These are phyloP conservation scores for Phalacrocorax pelagicus DNA, from an alignment of 2,113 vertebrate genomes.

Conservation along the genomic window DNA sequence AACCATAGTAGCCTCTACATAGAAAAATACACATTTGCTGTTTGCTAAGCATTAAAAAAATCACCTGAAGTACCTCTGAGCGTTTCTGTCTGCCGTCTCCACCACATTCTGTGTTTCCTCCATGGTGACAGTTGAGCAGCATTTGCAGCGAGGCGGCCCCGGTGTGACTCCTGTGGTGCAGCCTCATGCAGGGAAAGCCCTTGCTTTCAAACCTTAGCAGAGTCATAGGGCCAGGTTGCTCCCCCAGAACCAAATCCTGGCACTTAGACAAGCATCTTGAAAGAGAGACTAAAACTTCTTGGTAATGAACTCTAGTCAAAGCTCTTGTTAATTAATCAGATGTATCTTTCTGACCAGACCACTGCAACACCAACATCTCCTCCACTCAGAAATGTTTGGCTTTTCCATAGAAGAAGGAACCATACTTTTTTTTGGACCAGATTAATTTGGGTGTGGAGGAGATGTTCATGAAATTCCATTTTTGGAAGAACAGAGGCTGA, in stretches of 20 bases:
- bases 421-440: neutral
- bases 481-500: neutral
- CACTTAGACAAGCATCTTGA: neutral
- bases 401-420: neutral
- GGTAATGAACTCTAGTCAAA: neutral
- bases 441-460: neutral
- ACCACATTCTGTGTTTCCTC: neutral
- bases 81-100: neutral
- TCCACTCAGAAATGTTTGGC: neutral
- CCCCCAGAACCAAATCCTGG: neutral
- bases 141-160: too few species aligned
- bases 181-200: neutral
- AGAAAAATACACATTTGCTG: neutral
- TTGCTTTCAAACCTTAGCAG: neutral
- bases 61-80: neutral
- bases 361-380: neutral
- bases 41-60: neutral
- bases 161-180: rapidly evolving
- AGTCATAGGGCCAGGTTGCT: neutral
- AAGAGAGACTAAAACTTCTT: neutral
- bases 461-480: neutral
- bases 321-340: neutral
- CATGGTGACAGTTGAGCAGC: neutral
- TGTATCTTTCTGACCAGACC: neutral
- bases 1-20: neutral